phyloP scores from a whole-genome alignment of 2,797 vertebrate genomes.

The Galaxias olidus region DNA sequence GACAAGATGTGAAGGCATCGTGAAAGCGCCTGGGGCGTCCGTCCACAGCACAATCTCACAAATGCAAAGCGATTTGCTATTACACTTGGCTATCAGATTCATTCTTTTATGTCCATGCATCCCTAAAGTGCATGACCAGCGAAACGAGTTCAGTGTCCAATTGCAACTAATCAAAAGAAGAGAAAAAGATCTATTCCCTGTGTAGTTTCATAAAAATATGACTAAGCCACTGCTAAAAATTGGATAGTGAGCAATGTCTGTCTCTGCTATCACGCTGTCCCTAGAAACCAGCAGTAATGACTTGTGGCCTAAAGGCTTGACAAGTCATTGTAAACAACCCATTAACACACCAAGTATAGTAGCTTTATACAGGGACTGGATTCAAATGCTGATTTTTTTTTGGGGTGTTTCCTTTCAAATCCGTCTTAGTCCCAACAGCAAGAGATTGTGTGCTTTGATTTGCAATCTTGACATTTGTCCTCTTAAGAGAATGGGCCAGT shows the following conservation, averaged over 20 bases:
- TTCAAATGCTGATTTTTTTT: neutral
- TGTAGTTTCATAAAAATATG: constrained; percentile 43
- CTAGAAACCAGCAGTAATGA: constrained; percentile 59
- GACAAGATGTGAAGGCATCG: constrained; percentile 77
- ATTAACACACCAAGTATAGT: too few species aligned
- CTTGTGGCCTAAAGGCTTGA: constrained; percentile 22
- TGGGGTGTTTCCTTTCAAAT: neutral
- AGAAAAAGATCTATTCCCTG: constrained; percentile 52
- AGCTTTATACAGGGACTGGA: neutral
- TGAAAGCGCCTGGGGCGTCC: constrained; percentile 69
- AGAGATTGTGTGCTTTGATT: constrained; percentile 3
- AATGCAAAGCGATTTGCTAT: constrained; percentile 81
- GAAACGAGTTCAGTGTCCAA: constrained; percentile 70
- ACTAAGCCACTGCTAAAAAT: constrained; percentile 52
- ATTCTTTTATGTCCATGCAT: constrained; percentile 74
- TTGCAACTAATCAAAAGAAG: constrained; percentile 79
- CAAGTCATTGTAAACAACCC: neutral
- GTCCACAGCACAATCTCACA: constrained; percentile 74
- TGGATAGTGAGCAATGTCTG: constrained; percentile 47
- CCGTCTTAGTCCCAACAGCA: neutral
- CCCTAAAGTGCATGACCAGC: constrained; percentile 65
- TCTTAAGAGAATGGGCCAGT: constrained; percentile 32
- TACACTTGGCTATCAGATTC: constrained; percentile 72
- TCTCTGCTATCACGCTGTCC: constrained; percentile 60
- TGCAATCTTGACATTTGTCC: constrained; percentile 17